A percentile compares a stretch with the other conserved stretches of the same genome.
These are phyloP conservation scores for Sebastes iracundus DNA, from an alignment of 2,797 vertebrate genomes.

Conservation along the genomic window DNA sequence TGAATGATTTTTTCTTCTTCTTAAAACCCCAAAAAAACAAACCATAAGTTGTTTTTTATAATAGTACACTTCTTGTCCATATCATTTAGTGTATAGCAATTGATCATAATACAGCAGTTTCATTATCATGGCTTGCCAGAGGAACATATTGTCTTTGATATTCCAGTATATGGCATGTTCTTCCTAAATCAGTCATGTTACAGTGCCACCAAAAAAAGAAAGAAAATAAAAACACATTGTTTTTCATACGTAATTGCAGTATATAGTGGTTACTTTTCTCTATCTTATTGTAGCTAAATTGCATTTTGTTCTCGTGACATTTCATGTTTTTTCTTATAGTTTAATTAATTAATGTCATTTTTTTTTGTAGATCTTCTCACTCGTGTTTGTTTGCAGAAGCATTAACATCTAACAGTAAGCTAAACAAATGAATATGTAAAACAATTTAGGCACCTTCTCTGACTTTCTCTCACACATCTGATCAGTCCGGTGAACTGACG, in stretches of 20 bases:
- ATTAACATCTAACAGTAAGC: slow-evolving; percentile 56
- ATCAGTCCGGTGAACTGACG: slow-evolving; percentile 45
- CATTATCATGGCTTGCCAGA: slow-evolving; percentile 78
- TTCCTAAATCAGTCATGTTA: slow-evolving; percentile 72
- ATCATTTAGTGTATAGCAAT: slow-evolving; percentile 69
- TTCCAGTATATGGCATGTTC: slow-evolving; percentile 78
- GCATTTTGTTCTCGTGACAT: slow-evolving; percentile 51
- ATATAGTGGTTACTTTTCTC: slow-evolving; percentile 64
- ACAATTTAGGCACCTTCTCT: slow-evolving; percentile 69
- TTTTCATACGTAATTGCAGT: slow-evolving; percentile 59
- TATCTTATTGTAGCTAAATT: slow-evolving; percentile 66
- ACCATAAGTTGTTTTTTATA: slow-evolving; percentile 45
- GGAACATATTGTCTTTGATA: slow-evolving; percentile 70
- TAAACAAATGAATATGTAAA: slow-evolving; percentile 53
- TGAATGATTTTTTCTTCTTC: slow-evolving; percentile 54
- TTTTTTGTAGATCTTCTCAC: slow-evolving; percentile 44
- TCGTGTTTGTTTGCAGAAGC: slow-evolving; percentile 64
- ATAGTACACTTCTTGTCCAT: slow-evolving; percentile 68
- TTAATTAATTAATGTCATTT: slow-evolving; percentile 35
- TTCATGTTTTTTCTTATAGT: slow-evolving; percentile 40
- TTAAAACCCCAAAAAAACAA: slow-evolving; percentile 55
- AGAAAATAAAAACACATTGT: slow-evolving; percentile 49
- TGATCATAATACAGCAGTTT: slow-evolving; percentile 70
- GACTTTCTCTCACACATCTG: slow-evolving; percentile 36
- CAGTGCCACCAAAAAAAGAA: slow-evolving; percentile 66